phyloP scores from a whole-genome alignment of 2,888 invertebrate genomes.

The Heliconius sara region DNA sequence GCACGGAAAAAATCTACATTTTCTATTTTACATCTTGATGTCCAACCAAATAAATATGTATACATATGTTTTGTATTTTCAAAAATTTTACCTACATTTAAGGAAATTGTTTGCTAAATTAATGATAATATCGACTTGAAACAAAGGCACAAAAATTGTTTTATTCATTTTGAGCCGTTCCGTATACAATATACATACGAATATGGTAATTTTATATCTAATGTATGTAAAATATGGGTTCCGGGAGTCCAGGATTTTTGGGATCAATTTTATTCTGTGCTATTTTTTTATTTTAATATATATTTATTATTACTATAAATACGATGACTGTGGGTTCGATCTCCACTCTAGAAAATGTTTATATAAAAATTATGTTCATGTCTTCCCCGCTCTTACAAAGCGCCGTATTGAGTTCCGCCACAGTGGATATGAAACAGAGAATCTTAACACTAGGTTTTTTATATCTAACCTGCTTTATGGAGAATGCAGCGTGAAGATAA shows the following conservation, averaged over 20 bases:
- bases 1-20: too few relatives aligned
- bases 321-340: too few relatives aligned
- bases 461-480: not conserved
- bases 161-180: constrained; percentile 56
- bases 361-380: too few relatives aligned
- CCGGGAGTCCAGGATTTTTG: constrained; percentile 48
- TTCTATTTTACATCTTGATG: too few relatives aligned
- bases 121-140: constrained; percentile 51
- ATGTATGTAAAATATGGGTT: constrained; percentile 55
- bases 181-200: constrained; percentile 52
- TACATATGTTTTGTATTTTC: too few relatives aligned
- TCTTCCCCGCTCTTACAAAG: too few relatives aligned
- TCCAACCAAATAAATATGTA: too few relatives aligned
- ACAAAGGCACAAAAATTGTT: constrained; percentile 53
- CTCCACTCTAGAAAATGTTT: too few relatives aligned
- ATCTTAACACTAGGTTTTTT: not conserved
- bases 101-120: constrained; percentile 47
- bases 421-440: not conserved
- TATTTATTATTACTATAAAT: too few relatives aligned
- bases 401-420: too few relatives aligned
- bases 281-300: constrained; percentile 29
- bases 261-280: constrained; percentile 41
- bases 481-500: not conserved
- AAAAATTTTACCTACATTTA: not conserved
- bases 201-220: constrained; percentile 55